A percentile compares a stretch with the other conserved stretches of the same genome.
phyloP scores from a whole-genome alignment of 2,113 vertebrate species.

The Geococcyx californianus region DNA sequence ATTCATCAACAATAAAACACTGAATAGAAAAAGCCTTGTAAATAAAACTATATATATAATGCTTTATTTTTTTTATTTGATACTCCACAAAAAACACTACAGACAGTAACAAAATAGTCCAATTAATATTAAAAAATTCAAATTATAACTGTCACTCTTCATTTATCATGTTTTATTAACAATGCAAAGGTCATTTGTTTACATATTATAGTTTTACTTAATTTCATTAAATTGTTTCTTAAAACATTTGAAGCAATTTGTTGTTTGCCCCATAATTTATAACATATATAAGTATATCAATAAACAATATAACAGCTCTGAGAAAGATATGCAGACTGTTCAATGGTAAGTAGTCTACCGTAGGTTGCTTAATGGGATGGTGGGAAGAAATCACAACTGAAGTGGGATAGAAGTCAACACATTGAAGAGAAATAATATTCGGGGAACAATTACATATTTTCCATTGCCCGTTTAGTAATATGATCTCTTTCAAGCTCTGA shows the following conservation, averaged over 20 bases:
- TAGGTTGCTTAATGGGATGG: slow-evolving; percentile 52
- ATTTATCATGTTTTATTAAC: slow-evolving; percentile 58
- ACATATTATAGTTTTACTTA: slow-evolving; percentile 57
- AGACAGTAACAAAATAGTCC: slow-evolving; percentile 87
- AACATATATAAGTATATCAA: slow-evolving; percentile 75
- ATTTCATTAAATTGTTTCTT: slow-evolving; percentile 70
- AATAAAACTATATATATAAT: slow-evolving; percentile 85
- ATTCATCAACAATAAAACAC: slow-evolving; percentile 79
- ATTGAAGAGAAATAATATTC: slow-evolving; percentile 60
- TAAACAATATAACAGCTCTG: slow-evolving; percentile 77
- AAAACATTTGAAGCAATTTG: slow-evolving; percentile 73
- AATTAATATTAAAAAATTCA: slow-evolving; percentile 78
- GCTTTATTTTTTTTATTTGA: slow-evolving; percentile 75
- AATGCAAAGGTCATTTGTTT: slow-evolving; percentile 64
- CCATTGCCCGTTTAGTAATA: slow-evolving; percentile 79
- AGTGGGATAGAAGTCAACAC: slow-evolving; percentile 71
- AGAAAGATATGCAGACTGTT: slow-evolving; percentile 67
- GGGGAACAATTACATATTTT: slow-evolving; percentile 78
- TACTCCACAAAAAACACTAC: slow-evolving; percentile 83
- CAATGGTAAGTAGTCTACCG: slow-evolving; percentile 50
- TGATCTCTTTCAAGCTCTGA: slow-evolving; percentile 81
- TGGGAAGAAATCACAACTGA: slow-evolving; percentile 68
- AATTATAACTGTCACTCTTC: slow-evolving; percentile 69
- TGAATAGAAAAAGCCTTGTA: slow-evolving; percentile 81
- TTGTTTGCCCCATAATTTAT: slow-evolving; percentile 64